Base-by-base conservation (phyloP, 2,888 invertebrate species). In the Psylliodes chrysocephalus region DNA sequence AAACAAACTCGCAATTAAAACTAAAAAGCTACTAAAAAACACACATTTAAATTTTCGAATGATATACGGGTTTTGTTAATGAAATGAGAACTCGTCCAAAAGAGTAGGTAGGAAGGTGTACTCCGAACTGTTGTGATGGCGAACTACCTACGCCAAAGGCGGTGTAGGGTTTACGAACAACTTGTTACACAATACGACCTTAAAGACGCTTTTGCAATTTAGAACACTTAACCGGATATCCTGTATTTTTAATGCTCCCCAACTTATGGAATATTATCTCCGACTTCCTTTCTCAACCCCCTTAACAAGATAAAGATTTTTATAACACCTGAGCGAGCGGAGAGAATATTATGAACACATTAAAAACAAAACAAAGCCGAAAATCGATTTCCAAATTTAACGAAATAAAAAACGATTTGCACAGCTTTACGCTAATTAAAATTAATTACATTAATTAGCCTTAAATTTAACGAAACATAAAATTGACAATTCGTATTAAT, bases 241-340 rank as follows among this genome's bases (percentile, higher is more conserved):
- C 78, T 78, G 78, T 73, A 71, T 71, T 77, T 75, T 77, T 73
- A 68, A 66, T 75, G 74, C 75, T 75, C 75, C 76, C 77, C 73
- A 74, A 77, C 77, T 77, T 77, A 74, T 77, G 77, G 77, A 77
- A 77, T 77, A 77, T 71, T 77, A 78, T 77, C 76, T 75, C 55
- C 66, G 68, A 77, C 77, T 78, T 78, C 78, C 78, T 76, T 71
- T 70, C 57, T 68, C 54, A 68, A 70, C 70, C 67, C 74, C 69
- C 71, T 68, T 61, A 60, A 51, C 52, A 64, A 64, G 64, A 64
- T 64, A 46, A 60, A 64, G 64, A 64, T 64, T 64, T 54, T 55
- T 46, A 60, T 60, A 64, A 64, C 64, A 64, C 64, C 64, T 64
- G 60, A 60, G 64, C 46, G 44, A 52, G 64, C 46, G 44, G 56